A percentile compares a stretch with the other conserved stretches of the same genome.
Evolutionary conservation across 2,113 vertebrate species (phyloP).

Genomic region (Pedetes capensis): DNA sequence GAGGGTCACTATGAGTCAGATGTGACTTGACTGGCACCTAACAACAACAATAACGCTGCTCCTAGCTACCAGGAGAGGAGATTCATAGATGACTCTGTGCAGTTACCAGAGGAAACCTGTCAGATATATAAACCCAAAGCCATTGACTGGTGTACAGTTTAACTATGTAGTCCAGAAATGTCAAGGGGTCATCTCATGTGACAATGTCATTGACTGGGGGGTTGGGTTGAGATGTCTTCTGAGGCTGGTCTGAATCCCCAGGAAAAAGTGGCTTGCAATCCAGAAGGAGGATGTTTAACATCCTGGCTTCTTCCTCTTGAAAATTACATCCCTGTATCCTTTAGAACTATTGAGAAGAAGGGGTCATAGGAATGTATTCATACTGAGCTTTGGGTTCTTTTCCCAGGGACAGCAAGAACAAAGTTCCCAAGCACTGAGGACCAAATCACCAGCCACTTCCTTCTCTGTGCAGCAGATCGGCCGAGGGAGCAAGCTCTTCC

Average conservation of each 20-base stretch:
- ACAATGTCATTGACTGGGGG: not conserved
- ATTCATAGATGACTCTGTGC: not conserved
- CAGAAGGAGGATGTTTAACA: not conserved
- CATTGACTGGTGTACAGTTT: not conserved
- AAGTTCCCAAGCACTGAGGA: not conserved
- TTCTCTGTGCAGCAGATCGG: not conserved
- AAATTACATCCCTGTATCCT: not conserved
- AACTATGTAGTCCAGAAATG: not conserved
- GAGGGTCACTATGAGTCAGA: too few relatives aligned
- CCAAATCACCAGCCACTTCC: not conserved
- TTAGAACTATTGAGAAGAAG: not conserved
- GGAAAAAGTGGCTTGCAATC: not conserved
- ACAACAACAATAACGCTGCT: too few relatives aligned
- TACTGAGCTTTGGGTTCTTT: not conserved
- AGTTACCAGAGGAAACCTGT: not conserved
- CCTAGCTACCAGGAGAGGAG: not conserved
- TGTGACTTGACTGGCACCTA: too few relatives aligned
- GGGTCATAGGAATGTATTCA: not conserved
- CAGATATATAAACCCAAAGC: not conserved
- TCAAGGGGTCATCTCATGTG: not conserved
- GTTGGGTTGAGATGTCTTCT: not conserved
- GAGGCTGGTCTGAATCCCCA: not conserved
- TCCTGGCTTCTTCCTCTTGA: not conserved
- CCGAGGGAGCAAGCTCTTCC: too few relatives aligned
- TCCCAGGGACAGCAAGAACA: not conserved